phyloP scores from a whole-genome alignment of 2,113 vertebrate genomes.

The Syrrhaptes paradoxus region DNA sequence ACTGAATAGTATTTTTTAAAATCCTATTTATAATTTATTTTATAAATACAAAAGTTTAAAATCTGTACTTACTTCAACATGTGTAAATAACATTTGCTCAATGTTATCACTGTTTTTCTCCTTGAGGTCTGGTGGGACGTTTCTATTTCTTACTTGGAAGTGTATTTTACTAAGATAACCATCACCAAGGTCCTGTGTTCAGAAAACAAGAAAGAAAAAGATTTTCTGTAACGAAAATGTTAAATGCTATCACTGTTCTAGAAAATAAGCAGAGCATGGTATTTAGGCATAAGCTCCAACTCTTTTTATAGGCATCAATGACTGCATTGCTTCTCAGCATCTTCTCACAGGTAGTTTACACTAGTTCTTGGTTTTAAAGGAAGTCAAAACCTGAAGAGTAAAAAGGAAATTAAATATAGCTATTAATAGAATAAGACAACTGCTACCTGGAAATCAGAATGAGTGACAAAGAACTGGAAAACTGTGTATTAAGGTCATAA shows the following conservation, averaged over 20 bases:
- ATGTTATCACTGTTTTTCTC: not conserved
- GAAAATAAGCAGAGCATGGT: conserved; percentile 25
- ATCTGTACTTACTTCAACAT: conserved; percentile 70
- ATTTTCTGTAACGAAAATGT: not conserved
- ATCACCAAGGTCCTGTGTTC: conserved; percentile 72
- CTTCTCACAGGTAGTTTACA: conserved; percentile 4
- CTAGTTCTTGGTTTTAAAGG: not conserved
- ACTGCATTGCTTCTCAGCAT: not conserved
- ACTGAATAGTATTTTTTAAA: rapidly evolving
- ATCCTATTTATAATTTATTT: not conserved
- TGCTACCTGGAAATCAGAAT: not conserved
- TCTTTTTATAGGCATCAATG: not conserved
- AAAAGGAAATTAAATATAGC: not conserved
- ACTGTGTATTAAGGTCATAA: not conserved
- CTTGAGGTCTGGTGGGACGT: not conserved
- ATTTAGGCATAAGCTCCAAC: not conserved
- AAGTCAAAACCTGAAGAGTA: not conserved
- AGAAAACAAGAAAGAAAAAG: conserved; percentile 44
- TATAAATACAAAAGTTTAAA: not conserved
- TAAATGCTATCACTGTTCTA: not conserved
- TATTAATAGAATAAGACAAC: not conserved
- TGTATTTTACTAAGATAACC: conserved; percentile 78
- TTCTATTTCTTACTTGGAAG: conserved; percentile 58
- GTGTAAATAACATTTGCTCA: not conserved
- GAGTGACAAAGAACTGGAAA: not conserved